phyloP scores from a whole-genome alignment of 2,113 vertebrate genomes.

The Periophthalmus modestus region DNA sequence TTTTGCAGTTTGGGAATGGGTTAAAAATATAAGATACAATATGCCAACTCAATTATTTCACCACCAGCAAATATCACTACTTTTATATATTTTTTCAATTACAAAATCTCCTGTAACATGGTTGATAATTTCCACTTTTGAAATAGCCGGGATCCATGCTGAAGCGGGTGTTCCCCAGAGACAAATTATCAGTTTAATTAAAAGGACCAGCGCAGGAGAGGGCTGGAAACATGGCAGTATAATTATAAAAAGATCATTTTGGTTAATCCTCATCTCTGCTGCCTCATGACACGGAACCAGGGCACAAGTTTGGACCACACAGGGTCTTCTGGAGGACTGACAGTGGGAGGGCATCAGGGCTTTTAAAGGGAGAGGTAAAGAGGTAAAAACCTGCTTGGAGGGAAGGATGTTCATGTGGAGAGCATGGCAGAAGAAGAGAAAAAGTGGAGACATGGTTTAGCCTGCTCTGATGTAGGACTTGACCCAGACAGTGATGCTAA shows the following conservation, averaged over 20 bases:
- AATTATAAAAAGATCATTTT: constrained; percentile 80
- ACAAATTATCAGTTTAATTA: constrained; percentile 81
- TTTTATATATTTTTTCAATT: constrained; percentile 30
- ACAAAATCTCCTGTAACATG: constrained; percentile 35
- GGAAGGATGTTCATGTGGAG: constrained; percentile 31
- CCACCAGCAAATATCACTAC: background rate
- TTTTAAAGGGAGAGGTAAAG: constrained; percentile 29
- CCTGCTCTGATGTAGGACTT: too few relatives aligned
- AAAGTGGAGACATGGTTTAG: too few relatives aligned
- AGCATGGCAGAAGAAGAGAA: constrained; percentile 1
- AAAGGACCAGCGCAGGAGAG: constrained; percentile 80
- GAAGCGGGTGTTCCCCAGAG: constrained; percentile 70
- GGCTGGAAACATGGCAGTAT: constrained; percentile 76
- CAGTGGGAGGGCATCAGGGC: constrained; percentile 33
- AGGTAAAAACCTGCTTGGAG: constrained; percentile 28
- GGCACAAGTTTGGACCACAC: constrained; percentile 64
- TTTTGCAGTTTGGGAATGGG: too few relatives aligned
- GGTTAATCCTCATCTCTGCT: constrained; percentile 73
- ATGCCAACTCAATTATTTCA: background rate
- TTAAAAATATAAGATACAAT: too few relatives aligned
- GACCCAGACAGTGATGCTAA: too few relatives aligned
- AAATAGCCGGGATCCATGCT: constrained; percentile 76
- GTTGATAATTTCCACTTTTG: constrained; percentile 47
- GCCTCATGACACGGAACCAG: constrained; percentile 50
- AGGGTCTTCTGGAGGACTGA: constrained; percentile 47